These are phyloP conservation scores for Timema cristinae DNA, from an alignment of 2,888 invertebrate species.

Conservation along the genomic window DNA sequence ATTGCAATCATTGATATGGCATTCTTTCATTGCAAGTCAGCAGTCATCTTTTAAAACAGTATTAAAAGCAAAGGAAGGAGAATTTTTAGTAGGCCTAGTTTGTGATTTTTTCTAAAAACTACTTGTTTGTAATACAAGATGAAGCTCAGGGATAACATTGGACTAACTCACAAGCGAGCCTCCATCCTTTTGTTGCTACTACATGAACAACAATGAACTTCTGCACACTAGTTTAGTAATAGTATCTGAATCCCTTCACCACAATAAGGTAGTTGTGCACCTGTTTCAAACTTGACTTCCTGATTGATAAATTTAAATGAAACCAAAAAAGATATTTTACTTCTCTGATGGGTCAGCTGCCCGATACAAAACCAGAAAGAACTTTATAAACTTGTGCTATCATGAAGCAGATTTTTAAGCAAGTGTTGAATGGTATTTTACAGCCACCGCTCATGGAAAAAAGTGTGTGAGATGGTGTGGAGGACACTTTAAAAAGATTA, in stretches of 20 bases:
- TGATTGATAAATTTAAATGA: constrained; percentile 18
- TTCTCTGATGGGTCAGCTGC: background rate
- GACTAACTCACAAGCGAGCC: constrained; percentile 29
- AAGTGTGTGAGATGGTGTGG: no score
- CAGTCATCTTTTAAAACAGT: constrained; percentile 7
- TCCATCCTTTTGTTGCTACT: constrained; percentile 32
- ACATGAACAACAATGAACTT: constrained; percentile 19
- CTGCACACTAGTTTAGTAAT: constrained; percentile 22
- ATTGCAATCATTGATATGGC: constrained; percentile 7
- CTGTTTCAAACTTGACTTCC: constrained; percentile 24
- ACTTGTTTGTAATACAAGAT: constrained; percentile 31
- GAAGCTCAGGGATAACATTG: constrained; percentile 33
- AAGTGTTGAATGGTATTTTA: no score
- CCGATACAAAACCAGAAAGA: background rate
- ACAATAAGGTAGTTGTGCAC: constrained; percentile 31
- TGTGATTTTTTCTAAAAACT: constrained; percentile 34
- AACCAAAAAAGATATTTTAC: background rate
- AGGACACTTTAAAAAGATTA: no score
- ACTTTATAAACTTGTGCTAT: background rate
- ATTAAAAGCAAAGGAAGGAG: background rate
- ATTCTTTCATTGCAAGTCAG: constrained; percentile 15
- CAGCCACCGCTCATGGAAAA: no score
- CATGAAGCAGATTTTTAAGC: no score
- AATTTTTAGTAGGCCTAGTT: background rate
- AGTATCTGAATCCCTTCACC: constrained; percentile 30